A percentile compares a stretch with the other conserved stretches of the same genome.
Conservation (phyloP, 2,888 invertebrate species). For the Andrena minutula region DNA sequence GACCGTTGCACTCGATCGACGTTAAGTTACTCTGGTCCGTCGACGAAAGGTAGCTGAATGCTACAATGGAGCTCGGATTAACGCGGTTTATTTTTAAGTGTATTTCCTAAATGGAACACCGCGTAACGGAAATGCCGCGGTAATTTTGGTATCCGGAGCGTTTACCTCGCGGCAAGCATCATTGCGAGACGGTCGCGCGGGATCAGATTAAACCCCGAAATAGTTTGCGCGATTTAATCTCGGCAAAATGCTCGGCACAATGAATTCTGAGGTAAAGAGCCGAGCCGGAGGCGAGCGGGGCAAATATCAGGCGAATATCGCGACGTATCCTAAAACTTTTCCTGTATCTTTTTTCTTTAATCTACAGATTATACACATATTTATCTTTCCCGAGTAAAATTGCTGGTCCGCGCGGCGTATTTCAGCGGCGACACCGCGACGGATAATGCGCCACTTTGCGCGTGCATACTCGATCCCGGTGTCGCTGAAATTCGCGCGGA, state of each 20-base stretch:
- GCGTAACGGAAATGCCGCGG: neutral
- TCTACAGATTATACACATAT: neutral
- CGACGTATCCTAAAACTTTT: neutral
- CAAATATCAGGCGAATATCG: neutral
- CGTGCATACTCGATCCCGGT: neutral
- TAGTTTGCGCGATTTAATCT: slow-evolving; percentile 35
- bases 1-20: neutral
- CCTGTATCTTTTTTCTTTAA: neutral
- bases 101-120: slow-evolving; percentile 3
- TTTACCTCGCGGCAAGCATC: slow-evolving; percentile 5
- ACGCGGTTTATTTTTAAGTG: neutral
- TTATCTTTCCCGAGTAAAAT: neutral
- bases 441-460: neutral
- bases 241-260: slow-evolving; percentile 17
- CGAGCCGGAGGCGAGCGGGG: neutral
- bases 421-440: neutral
- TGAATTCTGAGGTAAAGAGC: slow-evolving; percentile 3
- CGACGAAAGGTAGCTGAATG: neutral
- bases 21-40: neutral
- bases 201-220: slow-evolving; percentile 24
- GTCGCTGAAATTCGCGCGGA: slow-evolving; percentile 5
- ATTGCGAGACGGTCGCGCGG: slow-evolving; percentile 2
- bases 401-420: neutral
- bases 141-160: neutral
- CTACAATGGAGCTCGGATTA: neutral